A percentile compares a stretch with the other conserved stretches of the same genome.
Conservation (phyloP, 1,140 invertebrate species). For the Venturia canescens region DNA sequence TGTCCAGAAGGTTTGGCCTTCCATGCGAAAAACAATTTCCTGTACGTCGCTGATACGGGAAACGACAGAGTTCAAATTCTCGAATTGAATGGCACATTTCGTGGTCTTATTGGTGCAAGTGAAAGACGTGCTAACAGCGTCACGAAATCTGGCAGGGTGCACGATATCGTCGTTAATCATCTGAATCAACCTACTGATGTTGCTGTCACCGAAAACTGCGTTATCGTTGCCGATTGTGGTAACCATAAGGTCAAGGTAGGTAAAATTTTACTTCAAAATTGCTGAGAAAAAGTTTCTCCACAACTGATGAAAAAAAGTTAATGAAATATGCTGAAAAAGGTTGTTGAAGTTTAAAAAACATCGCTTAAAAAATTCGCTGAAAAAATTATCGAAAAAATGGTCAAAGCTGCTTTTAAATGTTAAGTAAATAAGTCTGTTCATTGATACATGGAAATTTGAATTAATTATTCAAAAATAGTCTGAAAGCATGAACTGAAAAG, state of each 20-base stretch:
- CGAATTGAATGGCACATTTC: conserved; percentile 49
- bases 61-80: conserved; percentile 82
- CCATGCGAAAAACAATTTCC: conserved; percentile 77
- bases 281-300: background rate
- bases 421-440: too few relatives aligned
- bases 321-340: background rate
- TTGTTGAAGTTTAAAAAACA: background rate
- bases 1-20: conserved; percentile 86
- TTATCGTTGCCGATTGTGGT: conserved; percentile 82
- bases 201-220: conserved; percentile 77
- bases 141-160: conserved; percentile 38
- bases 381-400: too few relatives aligned
- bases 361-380: background rate
- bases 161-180: conserved; percentile 65
- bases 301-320: background rate
- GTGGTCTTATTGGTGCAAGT: conserved; percentile 53
- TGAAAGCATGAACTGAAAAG: too few relatives aligned
- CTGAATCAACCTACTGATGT: conserved; percentile 85
- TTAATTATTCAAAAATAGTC: background rate
- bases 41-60: conserved; percentile 87
- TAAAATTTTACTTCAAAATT: background rate
- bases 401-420: too few relatives aligned
- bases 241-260: conserved; percentile 81
- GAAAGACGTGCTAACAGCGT: conserved; percentile 32
- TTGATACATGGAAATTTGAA: too few relatives aligned